Evolutionary conservation across 1,140 invertebrate species (phyloP).

Genomic region (Diprion similis): DNA sequence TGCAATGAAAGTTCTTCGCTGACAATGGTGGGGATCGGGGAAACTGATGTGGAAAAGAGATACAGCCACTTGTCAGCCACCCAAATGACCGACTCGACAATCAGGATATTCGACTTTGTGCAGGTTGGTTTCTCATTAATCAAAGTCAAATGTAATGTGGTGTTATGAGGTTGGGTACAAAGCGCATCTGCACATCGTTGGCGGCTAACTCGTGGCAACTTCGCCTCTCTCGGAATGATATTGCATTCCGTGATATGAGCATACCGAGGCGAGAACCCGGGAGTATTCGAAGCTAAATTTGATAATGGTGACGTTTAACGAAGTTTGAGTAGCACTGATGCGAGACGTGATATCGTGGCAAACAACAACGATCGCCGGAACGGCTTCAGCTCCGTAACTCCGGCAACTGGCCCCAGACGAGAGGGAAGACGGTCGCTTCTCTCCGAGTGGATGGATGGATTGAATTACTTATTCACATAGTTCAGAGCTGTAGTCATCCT

Average conservation of each 20-base stretch:
- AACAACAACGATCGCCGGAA: background rate
- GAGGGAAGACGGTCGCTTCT: background rate
- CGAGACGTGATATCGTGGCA: background rate
- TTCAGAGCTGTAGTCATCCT: background rate
- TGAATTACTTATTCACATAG: constrained; percentile 8
- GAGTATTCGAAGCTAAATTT: background rate
- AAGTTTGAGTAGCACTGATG: background rate
- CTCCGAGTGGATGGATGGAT: background rate
- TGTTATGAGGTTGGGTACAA: background rate
- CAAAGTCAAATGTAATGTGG: background rate
- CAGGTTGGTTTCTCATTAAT: constrained; percentile 28
- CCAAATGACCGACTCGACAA: constrained; percentile 34
- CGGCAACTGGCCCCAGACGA: background rate
- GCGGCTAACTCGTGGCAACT: background rate
- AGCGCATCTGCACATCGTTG: background rate
- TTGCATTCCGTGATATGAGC: background rate
- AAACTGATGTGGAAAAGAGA: background rate
- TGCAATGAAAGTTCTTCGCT: background rate
- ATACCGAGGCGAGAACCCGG: background rate
- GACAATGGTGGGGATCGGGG: background rate
- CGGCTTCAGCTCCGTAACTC: background rate
- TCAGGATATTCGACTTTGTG: constrained; percentile 36
- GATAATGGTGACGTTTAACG: background rate
- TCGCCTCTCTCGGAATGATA: background rate
- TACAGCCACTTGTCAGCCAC: background rate